phyloP scores from a whole-genome alignment of 2,888 invertebrate species.

The Hipparchia semele region DNA sequence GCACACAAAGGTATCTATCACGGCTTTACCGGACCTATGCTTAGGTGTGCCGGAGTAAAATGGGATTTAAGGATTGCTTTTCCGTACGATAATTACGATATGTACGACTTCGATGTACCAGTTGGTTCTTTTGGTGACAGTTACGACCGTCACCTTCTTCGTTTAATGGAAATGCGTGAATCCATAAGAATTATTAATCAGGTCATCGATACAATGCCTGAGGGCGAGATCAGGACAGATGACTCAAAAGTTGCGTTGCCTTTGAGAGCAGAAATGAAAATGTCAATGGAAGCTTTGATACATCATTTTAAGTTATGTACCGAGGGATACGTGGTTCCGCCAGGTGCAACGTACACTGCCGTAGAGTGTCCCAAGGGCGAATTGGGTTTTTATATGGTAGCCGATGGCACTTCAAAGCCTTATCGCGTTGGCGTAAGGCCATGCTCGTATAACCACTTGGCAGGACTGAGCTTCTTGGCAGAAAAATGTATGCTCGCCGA shows the following conservation, averaged over 20 bases:
- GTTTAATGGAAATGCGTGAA: conserved; percentile 89
- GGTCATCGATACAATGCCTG: conserved; percentile 92
- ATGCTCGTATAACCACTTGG: conserved; percentile 83
- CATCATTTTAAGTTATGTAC: conserved; percentile 95
- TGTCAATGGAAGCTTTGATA: conserved; percentile 93
- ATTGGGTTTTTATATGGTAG: conserved; percentile 93
- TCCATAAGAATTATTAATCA: conserved; percentile 90
- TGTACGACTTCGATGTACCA: conserved; percentile 92
- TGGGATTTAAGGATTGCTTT: conserved; percentile 93
- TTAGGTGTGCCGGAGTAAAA: conserved; percentile 91
- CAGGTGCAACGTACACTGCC: conserved; percentile 91
- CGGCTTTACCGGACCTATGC: conserved; percentile 88
- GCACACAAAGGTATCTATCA: conserved; percentile 90
- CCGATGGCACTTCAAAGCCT: conserved; percentile 91
- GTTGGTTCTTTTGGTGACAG: conserved; percentile 92
- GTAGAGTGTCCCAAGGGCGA: conserved; percentile 94
- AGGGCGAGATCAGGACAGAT: conserved; percentile 89
- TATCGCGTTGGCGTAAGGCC: conserved; percentile 85
- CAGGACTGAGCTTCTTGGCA: conserved; percentile 85
- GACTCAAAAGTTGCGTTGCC: conserved; percentile 92
- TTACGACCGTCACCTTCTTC: conserved; percentile 90
- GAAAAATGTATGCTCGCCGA: conserved; percentile 89
- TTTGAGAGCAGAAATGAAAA: conserved; percentile 91
- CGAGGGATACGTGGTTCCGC: conserved; percentile 92
- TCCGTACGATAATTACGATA: conserved; percentile 93